Base-by-base conservation (phyloP, 2,113 vertebrate species). In the Hemichromis elongatus region DNA sequence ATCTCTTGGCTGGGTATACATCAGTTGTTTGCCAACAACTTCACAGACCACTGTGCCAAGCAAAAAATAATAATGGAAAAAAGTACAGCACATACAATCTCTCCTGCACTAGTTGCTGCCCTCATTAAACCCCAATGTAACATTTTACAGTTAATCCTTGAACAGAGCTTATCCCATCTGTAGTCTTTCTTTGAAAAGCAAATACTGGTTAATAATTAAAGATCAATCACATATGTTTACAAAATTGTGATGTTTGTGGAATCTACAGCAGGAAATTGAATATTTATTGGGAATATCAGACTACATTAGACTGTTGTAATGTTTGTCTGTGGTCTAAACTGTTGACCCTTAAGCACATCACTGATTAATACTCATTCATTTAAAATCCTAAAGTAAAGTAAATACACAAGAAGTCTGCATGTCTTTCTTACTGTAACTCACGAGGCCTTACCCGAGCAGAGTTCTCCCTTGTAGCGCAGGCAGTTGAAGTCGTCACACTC, bases 401-500 rank as follows among this genome's bases (percentile, higher is more conserved):
- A 52, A 28, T 30, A 9, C 16, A 47, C 5, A 82, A 55, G 12
- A 70, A n/a, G 35, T 54, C 2, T 73, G 18, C 33, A 40, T 78
- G 10, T 56, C 13, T 19, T n/a, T 42, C 19, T 73, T n/a, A 18
- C 45, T 42, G 21, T 24, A 61, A 40, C 16, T 83, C 9, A 37
- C 45, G 3, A 28, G 2, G 1, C 87, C 97, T 96, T 93, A 99
- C 98, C 99, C 0, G 99, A 99, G 94, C 99, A 99, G 92, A 99
- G 97, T 86, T 98, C 96, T 2, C 99, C 98, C 90, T 98, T 99
- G 96, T 97, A 98, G 82, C 97, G 97, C 84, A 97, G 96, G 6
- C 99, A 99, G 96, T 98, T 99, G 95, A 99, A 99, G 97, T 99
- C 97, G 0, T 99, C 98, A 0, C 99, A 99, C 90, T 99, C 99